These are phyloP conservation scores for Phortica okadai DNA, from an alignment of 2,888 invertebrate species.

Conservation along the genomic window DNA sequence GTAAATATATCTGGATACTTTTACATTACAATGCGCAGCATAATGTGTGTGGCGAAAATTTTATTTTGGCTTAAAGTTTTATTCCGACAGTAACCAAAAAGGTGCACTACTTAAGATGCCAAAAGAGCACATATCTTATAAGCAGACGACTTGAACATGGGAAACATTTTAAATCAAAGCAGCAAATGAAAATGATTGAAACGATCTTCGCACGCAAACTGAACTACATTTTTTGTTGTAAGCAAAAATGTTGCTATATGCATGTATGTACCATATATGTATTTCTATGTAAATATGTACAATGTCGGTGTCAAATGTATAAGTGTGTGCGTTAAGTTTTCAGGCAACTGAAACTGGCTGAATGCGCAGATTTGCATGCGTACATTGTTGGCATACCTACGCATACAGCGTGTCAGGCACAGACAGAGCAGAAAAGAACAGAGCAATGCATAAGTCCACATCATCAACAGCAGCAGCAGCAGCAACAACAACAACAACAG, in stretches of 20 bases:
- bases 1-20: not conserved
- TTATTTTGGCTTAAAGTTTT: not conserved
- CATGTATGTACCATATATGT: not conserved
- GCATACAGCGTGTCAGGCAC: conserved; percentile 62
- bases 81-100: conserved; percentile 28
- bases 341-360: conserved; percentile 17
- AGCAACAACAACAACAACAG: conserved; percentile 36
- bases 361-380: conserved; percentile 64
- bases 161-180: conserved; percentile 67
- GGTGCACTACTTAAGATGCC: not conserved
- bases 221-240: conserved; percentile 33
- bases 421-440: conserved; percentile 38
- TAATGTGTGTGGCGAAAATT: not conserved
- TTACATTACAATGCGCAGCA: not conserved
- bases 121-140: not conserved
- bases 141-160: conserved; percentile 50
- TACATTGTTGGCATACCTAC: conserved; percentile 74
- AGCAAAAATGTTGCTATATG: not conserved
- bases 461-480: conserved; percentile 40
- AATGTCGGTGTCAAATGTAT: not conserved
- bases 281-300: not conserved
- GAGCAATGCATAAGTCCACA: conserved; percentile 44
- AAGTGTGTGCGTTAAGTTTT: conserved; percentile 20
- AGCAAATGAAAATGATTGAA: conserved; percentile 62
- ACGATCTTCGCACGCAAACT: conserved; percentile 63